phyloP scores from a whole-genome alignment of 2,888 invertebrate species.

The Caenorhabditis sinica region DNA sequence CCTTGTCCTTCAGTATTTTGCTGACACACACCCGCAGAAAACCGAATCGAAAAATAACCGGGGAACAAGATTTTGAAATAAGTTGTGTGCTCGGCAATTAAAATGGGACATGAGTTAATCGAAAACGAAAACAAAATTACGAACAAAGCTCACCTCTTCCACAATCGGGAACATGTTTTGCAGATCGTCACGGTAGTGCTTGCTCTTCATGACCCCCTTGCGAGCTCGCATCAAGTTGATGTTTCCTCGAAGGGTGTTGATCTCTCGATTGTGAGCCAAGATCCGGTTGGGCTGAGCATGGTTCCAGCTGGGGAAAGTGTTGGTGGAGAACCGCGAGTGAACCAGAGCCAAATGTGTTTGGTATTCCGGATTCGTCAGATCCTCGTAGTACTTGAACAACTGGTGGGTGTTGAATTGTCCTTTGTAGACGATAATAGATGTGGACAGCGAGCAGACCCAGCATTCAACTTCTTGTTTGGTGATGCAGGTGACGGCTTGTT shows the following conservation, averaged over 20 bases:
- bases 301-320: conserved; percentile 99
- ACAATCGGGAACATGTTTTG: conserved; percentile 94
- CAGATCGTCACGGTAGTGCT: conserved; percentile 90
- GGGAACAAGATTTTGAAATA: background rate
- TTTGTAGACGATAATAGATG: conserved; percentile 95
- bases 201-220: conserved; percentile 85
- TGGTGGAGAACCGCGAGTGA: conserved; percentile 98
- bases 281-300: conserved; percentile 96
- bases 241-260: conserved; percentile 98
- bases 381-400: conserved; percentile 90
- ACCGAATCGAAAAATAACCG: background rate
- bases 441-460: conserved; percentile 96
- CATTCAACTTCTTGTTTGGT: conserved; percentile 92
- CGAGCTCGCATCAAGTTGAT: conserved; percentile 98
- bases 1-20: background rate
- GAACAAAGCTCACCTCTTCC: conserved; percentile 86
- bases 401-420: conserved; percentile 97
- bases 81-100: conserved; percentile 14
- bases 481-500: conserved; percentile 93
- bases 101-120: background rate
- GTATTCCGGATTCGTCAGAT: conserved; percentile 87
- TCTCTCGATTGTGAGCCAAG: conserved; percentile 99
- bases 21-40: conserved; percentile 10
- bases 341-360: conserved; percentile 96
- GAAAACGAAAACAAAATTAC: conserved; percentile 48